Evolutionary conservation across 2,888 invertebrate species (phyloP).

Genomic region (Drosophila neutralis): DNA sequence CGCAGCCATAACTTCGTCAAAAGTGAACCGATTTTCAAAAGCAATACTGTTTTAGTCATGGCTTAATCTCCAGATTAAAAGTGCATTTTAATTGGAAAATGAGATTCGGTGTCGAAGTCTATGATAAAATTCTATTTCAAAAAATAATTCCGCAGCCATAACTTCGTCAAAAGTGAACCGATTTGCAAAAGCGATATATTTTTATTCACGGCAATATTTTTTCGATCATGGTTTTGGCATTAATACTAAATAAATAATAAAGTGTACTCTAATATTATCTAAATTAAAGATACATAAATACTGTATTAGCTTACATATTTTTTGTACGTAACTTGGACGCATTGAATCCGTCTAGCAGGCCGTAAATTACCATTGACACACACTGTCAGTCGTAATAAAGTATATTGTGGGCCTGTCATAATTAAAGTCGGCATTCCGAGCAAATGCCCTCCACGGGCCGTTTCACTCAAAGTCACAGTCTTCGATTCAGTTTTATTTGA

Average conservation of each 20-base stretch:
- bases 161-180: background rate
- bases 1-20: background rate
- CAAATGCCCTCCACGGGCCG: slow-evolving; percentile 58
- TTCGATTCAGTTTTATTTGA: slow-evolving; percentile 49
- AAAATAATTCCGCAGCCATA: background rate
- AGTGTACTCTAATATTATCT: background rate
- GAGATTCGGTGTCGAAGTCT: background rate
- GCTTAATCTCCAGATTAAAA: background rate
- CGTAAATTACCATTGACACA: slow-evolving; percentile 43
- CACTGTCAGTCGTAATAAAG: slow-evolving; percentile 50
- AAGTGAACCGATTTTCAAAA: background rate
- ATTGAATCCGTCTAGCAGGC: background rate
- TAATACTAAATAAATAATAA: background rate
- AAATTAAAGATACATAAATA: background rate
- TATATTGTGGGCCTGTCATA: slow-evolving; percentile 52
- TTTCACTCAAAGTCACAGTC: slow-evolving; percentile 45
- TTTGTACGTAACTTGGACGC: background rate
- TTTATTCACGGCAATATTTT: too few species aligned
- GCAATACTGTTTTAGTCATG: background rate
- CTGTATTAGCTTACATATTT: background rate
- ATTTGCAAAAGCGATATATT: too few species aligned
- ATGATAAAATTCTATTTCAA: background rate
- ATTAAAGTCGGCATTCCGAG: slow-evolving; percentile 53
- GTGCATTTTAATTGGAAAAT: background rate
- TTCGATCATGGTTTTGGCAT: background rate